phyloP scores from a whole-genome alignment of 1,140 invertebrate species.

The silkworm (Bombyx mori) region DNA sequence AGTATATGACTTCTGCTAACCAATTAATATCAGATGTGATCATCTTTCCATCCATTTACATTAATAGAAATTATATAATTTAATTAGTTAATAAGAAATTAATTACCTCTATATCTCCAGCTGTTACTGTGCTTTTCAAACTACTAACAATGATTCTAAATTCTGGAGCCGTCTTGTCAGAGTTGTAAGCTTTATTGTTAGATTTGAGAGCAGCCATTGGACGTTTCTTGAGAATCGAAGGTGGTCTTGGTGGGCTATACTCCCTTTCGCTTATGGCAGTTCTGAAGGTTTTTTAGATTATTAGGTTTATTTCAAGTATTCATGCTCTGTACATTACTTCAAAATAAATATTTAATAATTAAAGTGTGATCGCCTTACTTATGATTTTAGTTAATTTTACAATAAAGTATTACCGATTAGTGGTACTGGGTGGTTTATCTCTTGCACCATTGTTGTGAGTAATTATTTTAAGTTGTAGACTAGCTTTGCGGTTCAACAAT shows the following conservation, averaged over 20 bases:
- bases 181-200: slow-evolving; percentile 48
- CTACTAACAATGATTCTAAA: slow-evolving; percentile 90
- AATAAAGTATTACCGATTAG: too few species aligned
- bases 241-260: slow-evolving; percentile 55
- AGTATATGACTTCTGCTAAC: too few species aligned
- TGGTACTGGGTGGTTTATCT: slow-evolving; percentile 12
- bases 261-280: slow-evolving; percentile 38
- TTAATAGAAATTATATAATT: too few species aligned
- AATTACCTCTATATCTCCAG: slow-evolving; percentile 87
- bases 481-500: slow-evolving; percentile 41
- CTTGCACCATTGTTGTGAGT: slow-evolving; percentile 52
- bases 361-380: too few species aligned
- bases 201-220: slow-evolving; percentile 50
- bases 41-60: too few species aligned
- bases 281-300: slow-evolving; percentile 14
- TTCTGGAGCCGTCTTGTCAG: slow-evolving; percentile 68
- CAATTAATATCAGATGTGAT: too few species aligned
- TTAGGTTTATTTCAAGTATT: neutral
- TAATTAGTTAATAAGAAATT: neutral
- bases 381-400: too few species aligned
- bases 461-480: slow-evolving; percentile 60
- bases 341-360: too few species aligned
- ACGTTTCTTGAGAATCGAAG: slow-evolving; percentile 67
- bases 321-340: too few species aligned
- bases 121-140: slow-evolving; percentile 86